Base-by-base conservation (phyloP, 2,888 invertebrate genomes). In the Pseudoips prasinana region DNA sequence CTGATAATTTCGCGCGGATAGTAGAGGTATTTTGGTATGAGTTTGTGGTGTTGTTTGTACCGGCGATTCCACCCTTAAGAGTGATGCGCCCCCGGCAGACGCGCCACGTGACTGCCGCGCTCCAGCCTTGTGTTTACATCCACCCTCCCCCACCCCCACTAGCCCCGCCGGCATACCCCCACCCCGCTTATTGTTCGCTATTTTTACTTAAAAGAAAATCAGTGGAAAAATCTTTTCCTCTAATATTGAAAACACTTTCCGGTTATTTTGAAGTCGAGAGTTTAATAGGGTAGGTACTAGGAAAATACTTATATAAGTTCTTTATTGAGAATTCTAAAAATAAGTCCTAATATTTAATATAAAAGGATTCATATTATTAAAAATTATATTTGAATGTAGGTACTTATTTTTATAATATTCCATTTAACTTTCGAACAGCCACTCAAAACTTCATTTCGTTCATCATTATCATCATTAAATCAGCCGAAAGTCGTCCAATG, bases 31-130 rank as follows among this genome's bases (percentile, higher is more conserved):
- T 17, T 25, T 35, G 39, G 25, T 24, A 30, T 43, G 35, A 46
- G 31, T 22, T 42, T 33, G 19, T 47, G 29, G 42, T 39, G 33
- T 47, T 60, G 57, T 58, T 59, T 33, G 50, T 58, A 52, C 31
- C 39, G 39, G 29, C 28, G 35, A 64, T 58, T 55, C 54, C 69
- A 65, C 73, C 81, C 82, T 70, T 80, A 83, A 81, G 79, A 86
- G 87, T 88, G 88, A 88, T 86, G 87, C 86, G 82, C 84, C 83
- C 86, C 85, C 83, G 87, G 82, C 82, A 63, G 72, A 69, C 75
- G 78, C 86, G 75, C 84, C 87, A 88, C 86, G 87, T 88, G 87
- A 88, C 87, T 88, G 88, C 82, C 84, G 84, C 64, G 65, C 70
- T 58, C 63, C 68, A 67, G 69, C 80, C 82, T 80, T 78, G 78